phyloP scores from a whole-genome alignment of 2,113 vertebrate genomes.

The Stegastes partitus region DNA sequence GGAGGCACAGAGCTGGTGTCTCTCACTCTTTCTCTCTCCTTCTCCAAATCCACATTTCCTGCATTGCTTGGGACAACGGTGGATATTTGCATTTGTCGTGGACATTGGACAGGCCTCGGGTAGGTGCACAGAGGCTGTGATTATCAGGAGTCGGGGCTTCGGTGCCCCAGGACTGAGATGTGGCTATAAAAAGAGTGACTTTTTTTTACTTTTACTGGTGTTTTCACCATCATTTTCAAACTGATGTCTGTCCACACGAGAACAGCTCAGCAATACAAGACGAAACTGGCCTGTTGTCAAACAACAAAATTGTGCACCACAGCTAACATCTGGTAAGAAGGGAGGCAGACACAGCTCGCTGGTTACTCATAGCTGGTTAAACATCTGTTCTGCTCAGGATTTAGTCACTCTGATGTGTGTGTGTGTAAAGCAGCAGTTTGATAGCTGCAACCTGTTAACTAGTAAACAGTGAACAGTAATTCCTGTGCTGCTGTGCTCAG shows the following conservation, averaged over 20 bases:
- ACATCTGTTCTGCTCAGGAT: not conserved
- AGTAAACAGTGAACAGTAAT: no score
- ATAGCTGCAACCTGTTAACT: no score
- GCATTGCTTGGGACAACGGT: constrained; percentile 3
- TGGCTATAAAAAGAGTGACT: no score
- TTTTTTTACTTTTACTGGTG: not conserved
- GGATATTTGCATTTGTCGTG: constrained; percentile 19
- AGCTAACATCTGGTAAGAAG: not conserved
- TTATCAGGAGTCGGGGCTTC: not conserved
- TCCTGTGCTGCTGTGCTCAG: no score
- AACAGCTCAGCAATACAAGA: not conserved
- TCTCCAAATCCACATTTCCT: constrained; percentile 18
- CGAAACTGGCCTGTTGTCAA: not conserved
- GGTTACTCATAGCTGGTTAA: not conserved
- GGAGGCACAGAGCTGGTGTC: constrained; percentile 38
- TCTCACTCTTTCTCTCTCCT: constrained; percentile 24
- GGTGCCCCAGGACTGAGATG: not conserved
- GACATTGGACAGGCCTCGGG: constrained; percentile 5
- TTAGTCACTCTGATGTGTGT: no score
- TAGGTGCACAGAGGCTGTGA: constrained; percentile 15
- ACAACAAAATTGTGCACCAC: not conserved
- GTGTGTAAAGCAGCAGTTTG: no score
- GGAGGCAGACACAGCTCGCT: not conserved
- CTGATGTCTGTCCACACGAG: not conserved
- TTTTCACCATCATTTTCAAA: not conserved